These are phyloP conservation scores for Cyanocitta stelleri DNA, from an alignment of 2,113 vertebrate species.

Conservation along the genomic window DNA sequence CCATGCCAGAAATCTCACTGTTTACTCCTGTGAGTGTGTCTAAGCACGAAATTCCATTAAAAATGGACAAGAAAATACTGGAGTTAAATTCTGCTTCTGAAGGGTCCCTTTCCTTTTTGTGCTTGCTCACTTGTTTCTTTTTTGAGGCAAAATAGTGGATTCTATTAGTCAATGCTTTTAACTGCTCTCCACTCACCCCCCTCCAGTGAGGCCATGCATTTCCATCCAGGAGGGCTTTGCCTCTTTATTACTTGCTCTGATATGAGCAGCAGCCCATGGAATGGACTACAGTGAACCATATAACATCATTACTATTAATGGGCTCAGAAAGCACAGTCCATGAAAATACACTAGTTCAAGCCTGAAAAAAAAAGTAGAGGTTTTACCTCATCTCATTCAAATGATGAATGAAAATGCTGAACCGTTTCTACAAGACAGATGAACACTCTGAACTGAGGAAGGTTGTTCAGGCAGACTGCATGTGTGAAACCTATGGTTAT, in stretches of 20 bases:
- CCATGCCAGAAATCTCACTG: not conserved
- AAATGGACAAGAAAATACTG: not conserved
- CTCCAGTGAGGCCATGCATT: not conserved
- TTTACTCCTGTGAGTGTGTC: not conserved
- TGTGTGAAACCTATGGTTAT: slow-evolving; percentile 37
- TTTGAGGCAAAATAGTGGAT: not conserved
- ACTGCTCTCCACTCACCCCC: not conserved
- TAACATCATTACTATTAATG: slow-evolving; percentile 60
- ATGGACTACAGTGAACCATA: slow-evolving; percentile 34
- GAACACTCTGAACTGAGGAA: slow-evolving; percentile 36
- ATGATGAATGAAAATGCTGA: slow-evolving; percentile 64
- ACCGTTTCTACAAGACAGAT: slow-evolving; percentile 50
- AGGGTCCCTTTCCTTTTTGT: not conserved
- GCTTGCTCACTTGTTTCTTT: not conserved
- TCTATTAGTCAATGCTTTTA: not conserved
- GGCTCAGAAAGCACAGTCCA: slow-evolving; percentile 48
- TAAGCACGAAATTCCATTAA: not conserved
- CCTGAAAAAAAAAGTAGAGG: not conserved
- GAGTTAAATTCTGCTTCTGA: not conserved
- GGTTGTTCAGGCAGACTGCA: slow-evolving; percentile 6
- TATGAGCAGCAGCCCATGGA: slow-evolving; percentile 36
- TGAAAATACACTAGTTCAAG: slow-evolving; percentile 38
- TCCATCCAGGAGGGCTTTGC: not conserved
- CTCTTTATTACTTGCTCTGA: slow-evolving; percentile 50
- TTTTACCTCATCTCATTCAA: slow-evolving; percentile 53